Conservation (phyloP, 53 echinoderm and acorn worm genomes). For the Zoroaster sp. region DNA sequence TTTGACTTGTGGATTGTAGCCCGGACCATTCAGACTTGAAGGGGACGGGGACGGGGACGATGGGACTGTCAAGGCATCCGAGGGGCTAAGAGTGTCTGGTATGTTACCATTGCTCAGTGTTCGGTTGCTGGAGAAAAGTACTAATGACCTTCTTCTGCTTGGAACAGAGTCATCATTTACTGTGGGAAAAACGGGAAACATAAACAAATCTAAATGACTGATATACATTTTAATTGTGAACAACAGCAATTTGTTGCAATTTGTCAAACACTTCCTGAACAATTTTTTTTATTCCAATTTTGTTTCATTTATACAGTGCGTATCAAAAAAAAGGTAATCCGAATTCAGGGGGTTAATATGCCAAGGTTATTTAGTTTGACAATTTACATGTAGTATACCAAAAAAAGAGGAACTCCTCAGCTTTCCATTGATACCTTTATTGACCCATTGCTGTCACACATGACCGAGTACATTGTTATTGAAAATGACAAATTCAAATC, state of each 20-base stretch:
- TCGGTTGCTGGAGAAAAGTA: conserved; percentile 25
- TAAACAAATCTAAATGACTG: neutral
- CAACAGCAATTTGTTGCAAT: neutral
- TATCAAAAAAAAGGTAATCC: too few species aligned
- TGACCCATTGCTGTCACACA: too few species aligned
- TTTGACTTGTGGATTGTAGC: neutral
- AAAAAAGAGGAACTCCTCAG: too few species aligned
- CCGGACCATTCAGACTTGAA: neutral
- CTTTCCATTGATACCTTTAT: too few species aligned
- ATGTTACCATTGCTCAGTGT: conserved; percentile 20
- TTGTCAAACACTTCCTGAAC: neutral
- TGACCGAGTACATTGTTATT: too few species aligned
- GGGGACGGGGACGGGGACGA: conserved; percentile 7
- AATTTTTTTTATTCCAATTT: neutral
- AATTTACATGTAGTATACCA: too few species aligned
- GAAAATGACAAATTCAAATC: too few species aligned
- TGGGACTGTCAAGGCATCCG: neutral
- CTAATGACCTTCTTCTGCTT: conserved; percentile 17
- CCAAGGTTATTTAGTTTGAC: too few species aligned
- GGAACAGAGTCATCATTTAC: conserved; percentile 4
- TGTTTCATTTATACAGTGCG: too few species aligned
- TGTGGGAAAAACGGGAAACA: neutral
- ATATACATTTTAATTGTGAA: too few species aligned
- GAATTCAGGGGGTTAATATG: too few species aligned
- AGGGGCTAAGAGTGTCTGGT: conserved; percentile 17